Evolutionary conservation across 1,140 invertebrate species (phyloP), one percentile per base, ranked within the genome.

Genomic region (Eupeodes corollae): DNA sequence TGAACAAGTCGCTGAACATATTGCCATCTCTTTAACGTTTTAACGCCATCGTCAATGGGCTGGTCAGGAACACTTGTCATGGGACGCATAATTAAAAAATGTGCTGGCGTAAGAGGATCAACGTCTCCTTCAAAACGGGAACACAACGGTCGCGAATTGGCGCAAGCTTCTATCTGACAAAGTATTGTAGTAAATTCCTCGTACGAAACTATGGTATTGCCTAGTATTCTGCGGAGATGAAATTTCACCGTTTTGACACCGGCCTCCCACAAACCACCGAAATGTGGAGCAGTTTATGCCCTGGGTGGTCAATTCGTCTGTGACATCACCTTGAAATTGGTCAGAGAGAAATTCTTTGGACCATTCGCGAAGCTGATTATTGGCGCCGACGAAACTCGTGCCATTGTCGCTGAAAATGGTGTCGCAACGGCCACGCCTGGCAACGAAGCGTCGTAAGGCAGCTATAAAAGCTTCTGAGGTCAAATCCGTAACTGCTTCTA

Each of bases 401-500:
- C 59, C 64, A 44, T 63, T 59, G 45, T 71, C 67, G 13, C 54
- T 57, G 43, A 50, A 62, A 9, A 69, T 16, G 12, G 54, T 35
- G 5, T 40, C 26, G 35, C 52, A 51, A 14, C 39, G 33, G 9
- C 61, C 63, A 39, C 61, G 42, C 42, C 63, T 41, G 1, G 56
- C 52, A 9, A 60, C 48, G 45, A 70, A 69, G 12, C 64, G 34
- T 40, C 51, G 50, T 10, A 66, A 53, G 9, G 53, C 55, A 6
- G 53, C 34, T 9, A 70, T 16, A 48, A 63, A 68, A 3, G 40
- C 49, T 12, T 56, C 54, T n/a, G 64, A 53, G 8, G 48, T 52
- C 10, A 70, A 45, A 34, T 55, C 52, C 6, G 39, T 52, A 11
- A 63, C 56, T 2, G 55, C 40, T 39, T 67, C 65, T 15, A 68